Base-by-base conservation (phyloP, 2,113 vertebrate species). In the Eulacestoma nigropectus region DNA sequence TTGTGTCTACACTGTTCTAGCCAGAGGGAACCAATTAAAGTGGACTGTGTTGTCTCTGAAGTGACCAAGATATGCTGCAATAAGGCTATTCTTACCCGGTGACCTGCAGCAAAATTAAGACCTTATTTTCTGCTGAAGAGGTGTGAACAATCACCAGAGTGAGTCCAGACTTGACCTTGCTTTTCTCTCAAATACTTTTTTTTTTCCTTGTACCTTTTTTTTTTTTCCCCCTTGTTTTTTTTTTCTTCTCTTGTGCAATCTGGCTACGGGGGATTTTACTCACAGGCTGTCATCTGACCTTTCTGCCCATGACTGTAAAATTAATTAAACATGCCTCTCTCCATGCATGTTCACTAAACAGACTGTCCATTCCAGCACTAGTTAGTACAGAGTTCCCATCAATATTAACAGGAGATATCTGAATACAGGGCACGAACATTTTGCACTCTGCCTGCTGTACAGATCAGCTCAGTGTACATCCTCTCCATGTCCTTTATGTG, bases 281-380 rank as follows among this genome's bases (percentile, higher is more conserved):
- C 53, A 26, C 39, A 44, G n/a, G 46, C 56, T 96, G 90, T 72
- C 75, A 88, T 49, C 57, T 75, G 90, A 92, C 90, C 84, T 84
- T 80, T 87, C 68, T 94, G 83, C 64, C 56, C 76, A 84, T 0
- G 2, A 50, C 69, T 82, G 69, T 56, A 68, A 82, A 87, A 92
- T 82, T 90, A 93, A 95, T 95, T 95, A 93, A 84, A 75, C 83
- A 62, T n/a, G 73, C 79, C 65, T 80, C 76, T 90, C 79, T 87
- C 68, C 44, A 32, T 42, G 44, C 55, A 8, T 37, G 76, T 57
- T 94, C 6, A 4, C 88, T 79, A 49, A 87, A 75, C 62, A 91
- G 62, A 1, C 55, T 85, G 32, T 19, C 78, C 79, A 75, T 76
- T 87, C 64, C 86, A 72, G 56, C 60, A 33, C 41, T n/a, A 37